phyloP scores from a whole-genome alignment of 2,797 vertebrate genomes.

The Coranthus polyacanthus region DNA sequence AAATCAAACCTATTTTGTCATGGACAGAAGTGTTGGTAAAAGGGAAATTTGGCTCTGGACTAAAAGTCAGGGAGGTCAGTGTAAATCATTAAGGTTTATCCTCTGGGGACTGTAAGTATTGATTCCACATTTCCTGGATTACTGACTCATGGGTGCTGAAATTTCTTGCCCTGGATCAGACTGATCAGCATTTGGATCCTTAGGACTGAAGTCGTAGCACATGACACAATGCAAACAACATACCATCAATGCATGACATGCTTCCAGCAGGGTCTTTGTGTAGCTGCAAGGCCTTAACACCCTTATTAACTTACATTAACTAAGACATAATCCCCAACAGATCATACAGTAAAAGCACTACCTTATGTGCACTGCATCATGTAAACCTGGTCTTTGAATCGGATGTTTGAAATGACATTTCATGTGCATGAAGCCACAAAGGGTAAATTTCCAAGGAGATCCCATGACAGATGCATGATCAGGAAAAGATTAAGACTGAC shows the following conservation, averaged over 20 bases:
- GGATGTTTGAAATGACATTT: constrained; percentile 58
- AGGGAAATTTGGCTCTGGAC: background rate
- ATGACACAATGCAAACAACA: constrained; percentile 27
- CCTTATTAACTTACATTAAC: constrained; percentile 37
- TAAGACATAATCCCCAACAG: constrained; percentile 17
- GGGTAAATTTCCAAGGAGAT: constrained; percentile 59
- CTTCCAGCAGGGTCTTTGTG: constrained; percentile 8
- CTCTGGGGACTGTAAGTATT: background rate
- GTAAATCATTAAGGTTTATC: background rate
- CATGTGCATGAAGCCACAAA: constrained; percentile 29
- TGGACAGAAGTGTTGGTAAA: background rate
- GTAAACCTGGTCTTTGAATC: constrained; percentile 23
- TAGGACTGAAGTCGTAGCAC: background rate
- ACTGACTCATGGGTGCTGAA: background rate
- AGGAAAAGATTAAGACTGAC: constrained; percentile 57
- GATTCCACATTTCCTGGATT: background rate
- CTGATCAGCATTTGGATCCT: background rate
- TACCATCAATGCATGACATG: constrained; percentile 17
- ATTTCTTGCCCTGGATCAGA: constrained; percentile 2
- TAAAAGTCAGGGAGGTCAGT: background rate
- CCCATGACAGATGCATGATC: constrained; percentile 61
- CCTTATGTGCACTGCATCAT: constrained; percentile 20
- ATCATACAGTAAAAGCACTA: constrained; percentile 5
- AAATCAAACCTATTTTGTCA: background rate
- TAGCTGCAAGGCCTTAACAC: background rate